Percentiles rank a stretch among this genome's conserved stretches.
Conservation (phyloP, 2,113 vertebrate species). For the Leucoraja erinaceus region DNA sequence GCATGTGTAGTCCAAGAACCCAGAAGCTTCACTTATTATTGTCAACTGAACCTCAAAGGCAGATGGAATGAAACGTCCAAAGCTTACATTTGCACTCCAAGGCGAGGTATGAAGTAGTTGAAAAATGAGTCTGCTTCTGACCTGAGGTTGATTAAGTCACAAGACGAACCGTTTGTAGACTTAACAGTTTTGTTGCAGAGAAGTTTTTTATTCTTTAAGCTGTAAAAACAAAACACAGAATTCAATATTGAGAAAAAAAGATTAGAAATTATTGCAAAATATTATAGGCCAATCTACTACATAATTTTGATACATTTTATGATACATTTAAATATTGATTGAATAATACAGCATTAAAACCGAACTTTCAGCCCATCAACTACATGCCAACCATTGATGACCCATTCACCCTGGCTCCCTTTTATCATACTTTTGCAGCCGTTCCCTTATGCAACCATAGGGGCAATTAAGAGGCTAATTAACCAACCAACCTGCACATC, state of each 20-base stretch:
- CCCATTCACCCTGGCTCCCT: too few species aligned
- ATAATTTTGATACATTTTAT: background rate
- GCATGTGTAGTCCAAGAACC: background rate
- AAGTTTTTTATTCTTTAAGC: background rate
- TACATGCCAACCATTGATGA: too few species aligned
- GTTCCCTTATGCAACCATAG: too few species aligned
- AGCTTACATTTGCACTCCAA: background rate
- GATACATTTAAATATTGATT: background rate
- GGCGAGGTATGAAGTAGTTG: background rate
- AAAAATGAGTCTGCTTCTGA: background rate
- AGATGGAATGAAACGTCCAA: background rate
- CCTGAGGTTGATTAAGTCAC: background rate
- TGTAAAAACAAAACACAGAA: conserved; percentile 29
- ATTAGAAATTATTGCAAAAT: background rate
- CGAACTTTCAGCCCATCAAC: too few species aligned
- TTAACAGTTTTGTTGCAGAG: background rate
- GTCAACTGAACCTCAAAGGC: background rate
- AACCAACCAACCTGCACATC: too few species aligned
- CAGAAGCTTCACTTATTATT: background rate
- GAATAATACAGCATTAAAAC: too few species aligned
- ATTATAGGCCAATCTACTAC: background rate
- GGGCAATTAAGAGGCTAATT: too few species aligned
- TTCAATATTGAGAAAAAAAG: background rate
- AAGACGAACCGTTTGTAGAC: background rate
- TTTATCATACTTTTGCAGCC: too few species aligned